Evolutionary conservation across 1,140 invertebrate species (phyloP).

Genomic region (Nymphalis io): DNA sequence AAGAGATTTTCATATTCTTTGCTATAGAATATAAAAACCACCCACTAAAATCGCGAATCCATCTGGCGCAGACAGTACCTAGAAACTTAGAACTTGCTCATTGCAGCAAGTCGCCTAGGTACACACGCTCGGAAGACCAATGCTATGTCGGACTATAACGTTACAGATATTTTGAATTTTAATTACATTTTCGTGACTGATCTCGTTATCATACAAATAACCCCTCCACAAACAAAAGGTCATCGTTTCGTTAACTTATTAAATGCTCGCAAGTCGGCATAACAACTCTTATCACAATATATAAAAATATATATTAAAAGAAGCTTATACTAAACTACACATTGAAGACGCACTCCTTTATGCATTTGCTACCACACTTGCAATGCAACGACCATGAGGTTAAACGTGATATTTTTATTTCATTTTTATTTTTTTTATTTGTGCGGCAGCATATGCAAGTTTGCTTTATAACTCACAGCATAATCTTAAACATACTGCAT

Average conservation of each 20-base stretch:
- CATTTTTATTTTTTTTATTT: slow-evolving; percentile 66
- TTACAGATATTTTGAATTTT: slow-evolving; percentile 8
- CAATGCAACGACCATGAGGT: slow-evolving; percentile 55
- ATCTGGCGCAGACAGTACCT: slow-evolving; percentile 67
- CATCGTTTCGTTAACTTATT: slow-evolving; percentile 71
- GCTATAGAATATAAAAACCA: slow-evolving; percentile 71
- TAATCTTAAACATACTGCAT: slow-evolving; percentile 62
- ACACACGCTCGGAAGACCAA: slow-evolving; percentile 55
- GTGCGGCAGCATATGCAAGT: slow-evolving; percentile 77
- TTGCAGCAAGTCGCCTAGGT: slow-evolving; percentile 76
- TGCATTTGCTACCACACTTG: slow-evolving; percentile 77
- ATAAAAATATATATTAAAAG: slow-evolving; percentile 80
- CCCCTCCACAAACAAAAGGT: slow-evolving; percentile 30
- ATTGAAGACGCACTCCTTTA: slow-evolving; percentile 73
- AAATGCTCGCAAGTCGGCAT: slow-evolving; percentile 77
- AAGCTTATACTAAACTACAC: slow-evolving; percentile 79
- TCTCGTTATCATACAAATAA: slow-evolving; percentile 14
- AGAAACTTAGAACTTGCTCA: slow-evolving; percentile 73
- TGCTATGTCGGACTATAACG: slow-evolving; percentile 9
- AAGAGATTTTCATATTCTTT: slow-evolving; percentile 76
- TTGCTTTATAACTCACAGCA: slow-evolving; percentile 66
- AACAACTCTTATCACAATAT: slow-evolving; percentile 80
- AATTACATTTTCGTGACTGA: not conserved
- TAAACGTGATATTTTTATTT: slow-evolving; percentile 54
- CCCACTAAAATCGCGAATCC: slow-evolving; percentile 69